Conservation (phyloP, 2,888 invertebrate genomes). For the Agrenia bidenticulata region DNA sequence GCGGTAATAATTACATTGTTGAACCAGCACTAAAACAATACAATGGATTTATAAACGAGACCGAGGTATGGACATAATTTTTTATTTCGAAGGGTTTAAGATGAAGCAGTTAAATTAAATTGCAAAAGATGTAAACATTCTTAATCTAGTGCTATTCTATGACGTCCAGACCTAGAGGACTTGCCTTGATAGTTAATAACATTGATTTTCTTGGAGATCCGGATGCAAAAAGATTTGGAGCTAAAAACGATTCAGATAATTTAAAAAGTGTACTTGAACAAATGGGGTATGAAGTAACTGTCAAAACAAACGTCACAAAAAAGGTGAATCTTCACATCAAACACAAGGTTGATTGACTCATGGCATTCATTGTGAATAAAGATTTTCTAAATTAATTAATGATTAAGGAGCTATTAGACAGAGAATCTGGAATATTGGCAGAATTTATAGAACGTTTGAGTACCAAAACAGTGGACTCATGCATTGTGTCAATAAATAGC, state of each 20-base stretch:
- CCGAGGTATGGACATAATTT: no score
- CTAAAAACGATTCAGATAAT: slow-evolving; percentile 20
- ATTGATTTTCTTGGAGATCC: slow-evolving; percentile 22
- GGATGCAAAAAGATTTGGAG: slow-evolving; percentile 21
- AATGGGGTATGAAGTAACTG: slow-evolving; percentile 32
- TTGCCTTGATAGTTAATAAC: slow-evolving; percentile 29
- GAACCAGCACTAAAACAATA: background rate
- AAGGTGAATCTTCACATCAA: slow-evolving; percentile 14
- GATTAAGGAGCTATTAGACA: background rate
- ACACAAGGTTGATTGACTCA: background rate
- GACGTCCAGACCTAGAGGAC: slow-evolving; percentile 20
- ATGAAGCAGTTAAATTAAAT: no score
- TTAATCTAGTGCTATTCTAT: slow-evolving; percentile 20
- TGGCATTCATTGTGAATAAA: background rate
- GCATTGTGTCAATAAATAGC: slow-evolving; percentile 40
- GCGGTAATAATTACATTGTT: background rate
- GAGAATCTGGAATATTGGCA: slow-evolving; percentile 15
- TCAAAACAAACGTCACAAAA: slow-evolving; percentile 25
- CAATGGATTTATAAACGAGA: background rate
- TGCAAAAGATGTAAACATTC: no score
- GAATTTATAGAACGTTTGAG: slow-evolving; percentile 24
- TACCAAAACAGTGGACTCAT: slow-evolving; percentile 29
- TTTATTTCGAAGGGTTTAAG: no score
- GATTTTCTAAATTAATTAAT: background rate
- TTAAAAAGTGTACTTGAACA: slow-evolving; percentile 22